A percentile compares a stretch with the other conserved stretches of the same genome.
Conservation (phyloP, 2,797 vertebrate species). For the Sebastes alutus region DNA sequence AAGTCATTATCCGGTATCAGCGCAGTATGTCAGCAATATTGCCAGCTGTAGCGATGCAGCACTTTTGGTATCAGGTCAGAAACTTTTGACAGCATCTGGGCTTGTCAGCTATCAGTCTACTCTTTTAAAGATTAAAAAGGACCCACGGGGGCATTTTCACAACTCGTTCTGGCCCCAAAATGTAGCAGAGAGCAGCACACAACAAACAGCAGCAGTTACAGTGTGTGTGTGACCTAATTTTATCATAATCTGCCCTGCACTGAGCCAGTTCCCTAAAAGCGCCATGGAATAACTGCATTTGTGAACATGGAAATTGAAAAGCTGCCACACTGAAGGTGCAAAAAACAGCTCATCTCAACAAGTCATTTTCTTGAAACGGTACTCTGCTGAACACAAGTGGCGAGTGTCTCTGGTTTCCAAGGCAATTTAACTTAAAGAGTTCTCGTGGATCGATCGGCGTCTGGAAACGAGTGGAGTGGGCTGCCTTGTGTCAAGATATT, state of each 20-base stretch:
- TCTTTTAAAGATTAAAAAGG: conserved; percentile 40
- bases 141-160: conserved; percentile 22
- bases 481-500: conserved; percentile 28
- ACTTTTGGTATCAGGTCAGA: conserved; percentile 39
- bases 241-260: conserved; percentile 45
- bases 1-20: conserved; percentile 60
- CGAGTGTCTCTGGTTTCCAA: conserved; percentile 29
- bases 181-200: conserved; percentile 9
- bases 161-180: conserved; percentile 15
- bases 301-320: conserved; percentile 31
- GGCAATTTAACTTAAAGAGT: conserved; percentile 41
- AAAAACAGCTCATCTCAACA: conserved; percentile 9
- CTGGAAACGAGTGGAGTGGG: conserved; percentile 14
- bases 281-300: conserved; percentile 17
- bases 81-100: conserved; percentile 27
- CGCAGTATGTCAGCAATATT: conserved; percentile 53
- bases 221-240: conserved; percentile 60
- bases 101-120: conserved; percentile 50
- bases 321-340: not conserved
- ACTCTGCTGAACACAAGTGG: not conserved
- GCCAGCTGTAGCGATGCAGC: conserved; percentile 24
- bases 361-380: conserved; percentile 9
- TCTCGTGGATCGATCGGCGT: conserved; percentile 20
- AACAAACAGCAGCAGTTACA: conserved; percentile 27
- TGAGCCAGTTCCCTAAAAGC: conserved; percentile 37